A percentile compares a stretch with the other conserved stretches of the same genome.
These are phyloP conservation scores for Sericinus montela DNA, from an alignment of 2,888 invertebrate species.

Conservation along the genomic window DNA sequence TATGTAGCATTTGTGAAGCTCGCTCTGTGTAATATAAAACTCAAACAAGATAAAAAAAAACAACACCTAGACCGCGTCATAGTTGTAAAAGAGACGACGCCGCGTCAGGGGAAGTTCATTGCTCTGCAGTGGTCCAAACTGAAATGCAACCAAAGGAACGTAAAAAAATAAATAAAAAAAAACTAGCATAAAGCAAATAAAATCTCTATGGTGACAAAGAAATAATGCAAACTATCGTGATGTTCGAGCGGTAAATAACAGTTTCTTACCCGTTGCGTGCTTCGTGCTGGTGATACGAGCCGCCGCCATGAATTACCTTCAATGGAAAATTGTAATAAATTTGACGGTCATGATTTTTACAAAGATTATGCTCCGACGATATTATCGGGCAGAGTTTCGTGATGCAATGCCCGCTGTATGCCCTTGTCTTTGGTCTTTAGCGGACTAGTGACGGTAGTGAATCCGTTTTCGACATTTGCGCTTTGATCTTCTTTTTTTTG, in stretches of 20 bases:
- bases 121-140: slow-evolving; percentile 25
- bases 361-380: too few species aligned
- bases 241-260: neutral
- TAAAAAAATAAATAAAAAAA: slow-evolving; percentile 20
- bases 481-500: too few species aligned
- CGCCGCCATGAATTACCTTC: neutral
- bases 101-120: slow-evolving; percentile 33
- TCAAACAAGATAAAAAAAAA: slow-evolving; percentile 12
- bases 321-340: neutral
- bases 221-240: neutral
- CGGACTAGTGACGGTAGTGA: too few species aligned
- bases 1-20: too few species aligned
- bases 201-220: neutral
- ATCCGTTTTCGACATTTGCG: too few species aligned
- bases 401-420: too few species aligned
- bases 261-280: slow-evolving; percentile 29
- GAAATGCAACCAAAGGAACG: slow-evolving; percentile 33
- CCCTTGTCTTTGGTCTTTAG: too few species aligned
- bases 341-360: too few species aligned
- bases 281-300: neutral
- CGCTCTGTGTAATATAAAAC: neutral
- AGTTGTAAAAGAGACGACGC: neutral
- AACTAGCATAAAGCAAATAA: slow-evolving; percentile 11
- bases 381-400: too few species aligned
- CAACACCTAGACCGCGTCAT: neutral